Evolutionary conservation across 2,888 invertebrate species (phyloP).

Genomic region (Oscheius myriophilus): DNA sequence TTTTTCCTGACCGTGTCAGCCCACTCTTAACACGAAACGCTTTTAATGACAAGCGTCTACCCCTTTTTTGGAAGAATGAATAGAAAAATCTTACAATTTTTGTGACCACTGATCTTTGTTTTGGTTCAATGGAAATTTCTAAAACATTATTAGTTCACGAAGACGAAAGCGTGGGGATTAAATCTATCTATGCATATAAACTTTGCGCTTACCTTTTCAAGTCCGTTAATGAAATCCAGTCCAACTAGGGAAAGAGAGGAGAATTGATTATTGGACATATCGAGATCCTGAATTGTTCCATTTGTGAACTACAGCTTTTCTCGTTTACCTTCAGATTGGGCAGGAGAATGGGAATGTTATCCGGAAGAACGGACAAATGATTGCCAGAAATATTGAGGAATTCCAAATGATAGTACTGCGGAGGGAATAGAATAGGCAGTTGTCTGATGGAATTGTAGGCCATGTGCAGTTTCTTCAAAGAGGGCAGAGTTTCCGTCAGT

Average conservation of each 20-base stretch:
- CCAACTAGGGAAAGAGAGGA: constrained; percentile 66
- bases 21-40: too few species aligned
- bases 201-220: constrained; percentile 41
- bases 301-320: background rate
- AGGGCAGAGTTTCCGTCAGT: constrained; percentile 51
- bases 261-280: constrained; percentile 71
- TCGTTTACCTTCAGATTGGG: constrained; percentile 48
- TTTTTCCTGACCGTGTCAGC: too few species aligned
- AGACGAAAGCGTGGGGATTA: too few species aligned
- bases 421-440: constrained; percentile 61
- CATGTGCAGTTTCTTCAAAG: constrained; percentile 60
- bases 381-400: constrained; percentile 68
- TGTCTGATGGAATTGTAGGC: constrained; percentile 61
- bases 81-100: too few species aligned
- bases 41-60: too few species aligned
- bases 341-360: constrained; percentile 55
- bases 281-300: constrained; percentile 53
- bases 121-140: too few species aligned
- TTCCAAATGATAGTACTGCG: constrained; percentile 57
- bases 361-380: constrained; percentile 72
- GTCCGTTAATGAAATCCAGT: constrained; percentile 45
- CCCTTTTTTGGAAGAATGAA: too few species aligned
- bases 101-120: too few species aligned
- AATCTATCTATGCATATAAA: background rate
- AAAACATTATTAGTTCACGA: too few species aligned